phyloP scores from a whole-genome alignment of 2,113 vertebrate genomes.

The Bubo scandiacus region DNA sequence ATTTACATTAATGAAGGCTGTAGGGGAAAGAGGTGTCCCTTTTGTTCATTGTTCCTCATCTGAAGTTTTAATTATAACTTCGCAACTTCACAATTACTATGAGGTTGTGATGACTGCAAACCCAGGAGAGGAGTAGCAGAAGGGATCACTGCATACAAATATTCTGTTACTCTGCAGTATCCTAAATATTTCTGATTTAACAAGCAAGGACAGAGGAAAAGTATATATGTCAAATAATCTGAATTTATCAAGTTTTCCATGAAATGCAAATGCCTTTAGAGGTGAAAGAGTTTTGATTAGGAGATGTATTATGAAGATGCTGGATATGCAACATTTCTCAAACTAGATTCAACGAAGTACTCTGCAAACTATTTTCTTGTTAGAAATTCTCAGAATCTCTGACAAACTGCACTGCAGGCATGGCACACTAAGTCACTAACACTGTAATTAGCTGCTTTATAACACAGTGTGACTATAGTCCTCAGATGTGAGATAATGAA shows the following conservation, averaged over 20 bases:
- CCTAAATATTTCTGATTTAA: conserved; percentile 5
- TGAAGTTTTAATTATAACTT: conserved; percentile 30
- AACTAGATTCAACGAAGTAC: background rate
- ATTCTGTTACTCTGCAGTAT: background rate
- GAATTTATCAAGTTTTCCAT: background rate
- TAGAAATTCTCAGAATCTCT: conserved; percentile 7
- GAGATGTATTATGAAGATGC: background rate
- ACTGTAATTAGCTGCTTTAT: conserved; percentile 45
- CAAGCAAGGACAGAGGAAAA: background rate
- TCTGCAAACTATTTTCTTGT: background rate
- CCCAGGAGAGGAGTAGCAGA: background rate
- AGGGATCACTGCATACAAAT: background rate
- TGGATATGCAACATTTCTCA: background rate
- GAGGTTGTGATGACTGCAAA: background rate
- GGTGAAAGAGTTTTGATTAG: background rate
- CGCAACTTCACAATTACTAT: background rate
- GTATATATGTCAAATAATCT: background rate
- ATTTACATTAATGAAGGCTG: background rate
- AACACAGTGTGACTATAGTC: conserved; percentile 25
- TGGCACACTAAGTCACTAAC: background rate
- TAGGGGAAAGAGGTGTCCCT: background rate
- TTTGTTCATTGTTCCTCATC: background rate
- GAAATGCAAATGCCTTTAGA: background rate
- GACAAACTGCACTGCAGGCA: conserved; percentile 12
- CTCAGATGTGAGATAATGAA: conserved; percentile 54